phyloP scores from a whole-genome alignment of 1,140 invertebrate species.

The Atta cephalotes region DNA sequence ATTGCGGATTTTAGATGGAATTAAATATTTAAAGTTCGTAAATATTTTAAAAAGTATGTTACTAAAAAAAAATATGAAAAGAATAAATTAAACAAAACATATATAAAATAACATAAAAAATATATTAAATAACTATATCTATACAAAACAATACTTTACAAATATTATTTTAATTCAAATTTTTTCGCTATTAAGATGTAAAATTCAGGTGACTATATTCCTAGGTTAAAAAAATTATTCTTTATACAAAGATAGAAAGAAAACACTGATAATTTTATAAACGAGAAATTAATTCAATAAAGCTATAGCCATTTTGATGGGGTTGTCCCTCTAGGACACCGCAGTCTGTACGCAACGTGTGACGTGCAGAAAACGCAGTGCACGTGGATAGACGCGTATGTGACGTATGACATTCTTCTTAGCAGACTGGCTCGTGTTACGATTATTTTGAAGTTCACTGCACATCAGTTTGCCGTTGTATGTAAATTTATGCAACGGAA shows the following conservation, averaged over 20 bases:
- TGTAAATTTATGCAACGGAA: not conserved
- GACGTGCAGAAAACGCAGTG: not conserved
- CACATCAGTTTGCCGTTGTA: not conserved
- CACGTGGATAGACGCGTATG: conserved; percentile 51
- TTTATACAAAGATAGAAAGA: not conserved
- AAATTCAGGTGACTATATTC: no score
- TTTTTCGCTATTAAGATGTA: no score
- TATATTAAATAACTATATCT: no score
- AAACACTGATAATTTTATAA: not conserved
- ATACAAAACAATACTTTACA: no score
- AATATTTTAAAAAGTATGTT: no score
- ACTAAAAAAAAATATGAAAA: no score
- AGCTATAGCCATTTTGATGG: conserved; percentile 43
- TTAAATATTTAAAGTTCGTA: no score
- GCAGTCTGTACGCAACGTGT: conserved; percentile 19
- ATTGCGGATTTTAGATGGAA: no score
- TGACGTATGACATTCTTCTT: not conserved
- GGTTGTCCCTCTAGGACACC: no score
- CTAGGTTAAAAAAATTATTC: not conserved
- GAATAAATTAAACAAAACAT: no score
- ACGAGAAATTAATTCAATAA: conserved; percentile 5
- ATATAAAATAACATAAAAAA: no score
- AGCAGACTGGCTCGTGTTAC: not conserved
- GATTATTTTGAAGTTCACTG: not conserved
- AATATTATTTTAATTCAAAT: no score